Base-by-base conservation (phyloP, 2,113 vertebrate genomes). In the Salvator merianae region DNA sequence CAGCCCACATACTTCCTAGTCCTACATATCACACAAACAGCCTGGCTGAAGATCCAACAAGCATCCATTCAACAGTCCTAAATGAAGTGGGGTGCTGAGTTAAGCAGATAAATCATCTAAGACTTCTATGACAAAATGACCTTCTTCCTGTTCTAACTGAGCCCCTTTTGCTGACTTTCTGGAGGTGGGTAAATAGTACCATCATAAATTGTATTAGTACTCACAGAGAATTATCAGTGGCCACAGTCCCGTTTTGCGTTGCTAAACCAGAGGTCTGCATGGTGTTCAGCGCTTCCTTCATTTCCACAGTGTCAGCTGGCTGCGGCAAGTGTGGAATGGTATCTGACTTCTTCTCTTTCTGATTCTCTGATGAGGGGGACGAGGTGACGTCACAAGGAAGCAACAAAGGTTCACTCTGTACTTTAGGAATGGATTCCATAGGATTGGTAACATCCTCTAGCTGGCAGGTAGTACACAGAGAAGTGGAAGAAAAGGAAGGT, bases 341-440 rank as follows among this genome's bases (percentile, higher is more conserved):
- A 50, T 98, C 99, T 68, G 98, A 96, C 86, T 97, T 95, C 97
- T 98, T 98, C 91, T 98, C 95, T 88, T 98, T 55, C 38, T 92
- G 91, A 80, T 18, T 88, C 73, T 82, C 94, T 16, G 91, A 93
- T 5, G 85, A 65, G 8, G 75, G 8, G 0, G 59, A 13, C 89
- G 87, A 79, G 0, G 24, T 2, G 87, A 91, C 68, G 83, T 90
- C 12, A 32, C 81, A 6, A 13, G 77, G 82, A 36, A 70, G 79
- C 0, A 91, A 94, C 0, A 76, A 89, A 30, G 89, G 87, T 3
- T 94, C 91, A 68, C 89, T 89, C 72, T 95, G 93, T 20, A 65
- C 84, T 85, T 84, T 84, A 22, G 34, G 47, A 13, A 5, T 0
- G 82, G 53, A 26, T 53, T 82, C 38, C 50, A 88, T 88, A 7